A percentile compares a stretch with the other conserved stretches of the same genome.
Conservation (phyloP, 2,888 invertebrate genomes). For the Hedya salicella region DNA sequence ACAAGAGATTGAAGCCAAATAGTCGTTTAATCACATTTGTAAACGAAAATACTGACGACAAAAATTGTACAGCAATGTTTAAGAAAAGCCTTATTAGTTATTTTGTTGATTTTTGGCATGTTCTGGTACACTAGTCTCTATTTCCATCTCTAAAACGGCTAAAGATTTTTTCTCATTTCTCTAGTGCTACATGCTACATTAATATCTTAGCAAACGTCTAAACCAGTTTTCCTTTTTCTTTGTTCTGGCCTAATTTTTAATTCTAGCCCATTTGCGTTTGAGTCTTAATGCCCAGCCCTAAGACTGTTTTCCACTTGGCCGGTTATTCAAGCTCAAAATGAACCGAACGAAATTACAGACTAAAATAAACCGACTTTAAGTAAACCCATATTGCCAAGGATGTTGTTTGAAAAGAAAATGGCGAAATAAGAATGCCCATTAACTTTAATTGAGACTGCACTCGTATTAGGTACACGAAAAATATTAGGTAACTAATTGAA, state of each 20-base stretch:
- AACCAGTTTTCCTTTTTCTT: conserved; percentile 9
- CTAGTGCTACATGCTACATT: conserved; percentile 9
- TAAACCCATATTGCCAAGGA: conserved; percentile 22
- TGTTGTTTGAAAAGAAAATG: conserved; percentile 26
- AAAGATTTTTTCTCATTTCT: neutral
- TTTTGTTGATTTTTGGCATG: neutral
- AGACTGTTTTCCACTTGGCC: conserved; percentile 17
- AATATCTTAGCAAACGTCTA: conserved; percentile 19
- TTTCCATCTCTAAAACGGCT: neutral
- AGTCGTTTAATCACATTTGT: too few relatives aligned
- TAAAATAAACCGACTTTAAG: conserved; percentile 26
- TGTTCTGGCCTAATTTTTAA: conserved; percentile 8
- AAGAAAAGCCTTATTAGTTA: too few relatives aligned
- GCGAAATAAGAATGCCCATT: conserved; percentile 27
- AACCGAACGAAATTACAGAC: conserved; percentile 21
- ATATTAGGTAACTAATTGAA: neutral
- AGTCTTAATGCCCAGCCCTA: neutral
- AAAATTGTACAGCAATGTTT: too few relatives aligned
- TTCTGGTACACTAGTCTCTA: neutral
- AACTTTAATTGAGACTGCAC: conserved; percentile 22
- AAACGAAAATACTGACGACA: too few relatives aligned
- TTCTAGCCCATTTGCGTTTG: neutral
- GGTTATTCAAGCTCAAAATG: conserved; percentile 6
- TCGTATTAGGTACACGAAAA: conserved; percentile 11
- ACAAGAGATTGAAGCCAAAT: too few relatives aligned